Evolutionary conservation across 2,888 invertebrate species (phyloP).

Genomic region (Drosophila tanythrix): DNA sequence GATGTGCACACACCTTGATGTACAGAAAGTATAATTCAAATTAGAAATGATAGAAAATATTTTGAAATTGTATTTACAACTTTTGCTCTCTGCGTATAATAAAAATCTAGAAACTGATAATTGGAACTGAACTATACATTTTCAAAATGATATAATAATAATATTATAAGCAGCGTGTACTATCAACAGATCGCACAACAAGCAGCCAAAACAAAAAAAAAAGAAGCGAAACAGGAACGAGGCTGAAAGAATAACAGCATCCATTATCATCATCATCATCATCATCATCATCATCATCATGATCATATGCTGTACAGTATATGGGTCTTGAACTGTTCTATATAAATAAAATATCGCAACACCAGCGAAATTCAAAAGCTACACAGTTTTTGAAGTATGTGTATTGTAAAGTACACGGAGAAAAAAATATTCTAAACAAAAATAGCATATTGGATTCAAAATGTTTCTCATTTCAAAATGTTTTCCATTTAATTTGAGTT

Average conservation of each 20-base stretch:
- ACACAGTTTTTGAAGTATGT: constrained; percentile 38
- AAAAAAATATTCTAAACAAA: constrained; percentile 2
- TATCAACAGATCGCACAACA: constrained; percentile 60
- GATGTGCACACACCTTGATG: constrained; percentile 57
- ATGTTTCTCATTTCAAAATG: not conserved
- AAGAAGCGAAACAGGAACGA: constrained; percentile 24
- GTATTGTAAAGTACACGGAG: constrained; percentile 8
- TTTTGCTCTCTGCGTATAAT: not conserved
- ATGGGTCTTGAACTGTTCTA: constrained; percentile 43
- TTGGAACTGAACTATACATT: constrained; percentile 15
- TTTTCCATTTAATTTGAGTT: not conserved
- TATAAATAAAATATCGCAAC: constrained; percentile 60
- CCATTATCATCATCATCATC: constrained; percentile 13
- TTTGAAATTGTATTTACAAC: constrained; percentile 37
- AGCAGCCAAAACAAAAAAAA: constrained; percentile 58
- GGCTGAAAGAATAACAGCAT: constrained; percentile 37
- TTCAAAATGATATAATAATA: constrained; percentile 18
- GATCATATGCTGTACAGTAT: constrained; percentile 16
- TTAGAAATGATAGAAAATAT: not conserved
- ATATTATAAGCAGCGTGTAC: constrained; percentile 55
- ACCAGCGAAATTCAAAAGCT: constrained; percentile 70
- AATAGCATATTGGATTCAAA: not conserved
- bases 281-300: constrained; percentile 13
- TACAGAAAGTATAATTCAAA: constrained; percentile 9
- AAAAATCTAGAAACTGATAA: not conserved